A percentile compares a stretch with the other conserved stretches of the same genome.
Conservation (phyloP, 2,797 vertebrate species). For the Darevskia nairensis region DNA sequence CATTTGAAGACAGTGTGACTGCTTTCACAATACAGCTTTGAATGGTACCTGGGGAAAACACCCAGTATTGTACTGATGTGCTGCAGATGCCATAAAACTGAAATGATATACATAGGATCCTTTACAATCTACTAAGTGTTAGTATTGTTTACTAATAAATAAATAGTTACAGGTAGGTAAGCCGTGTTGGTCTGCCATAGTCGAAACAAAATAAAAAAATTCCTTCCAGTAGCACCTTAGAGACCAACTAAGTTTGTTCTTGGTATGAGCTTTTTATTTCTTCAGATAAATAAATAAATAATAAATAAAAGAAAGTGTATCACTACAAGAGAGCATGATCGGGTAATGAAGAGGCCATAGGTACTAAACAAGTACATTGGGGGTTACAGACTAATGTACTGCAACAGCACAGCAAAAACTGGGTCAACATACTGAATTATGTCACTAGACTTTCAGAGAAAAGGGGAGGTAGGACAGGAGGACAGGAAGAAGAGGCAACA, state of each 20-base stretch:
- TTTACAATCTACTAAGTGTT: slow-evolving; percentile 17
- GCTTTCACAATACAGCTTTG: not conserved
- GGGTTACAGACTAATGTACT: slow-evolving; percentile 26
- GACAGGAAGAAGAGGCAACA: not conserved
- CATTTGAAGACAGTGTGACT: not conserved
- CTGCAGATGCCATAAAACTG: slow-evolving; percentile 3
- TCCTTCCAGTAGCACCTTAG: too few species aligned
- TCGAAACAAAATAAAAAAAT: too few species aligned
- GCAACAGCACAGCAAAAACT: not conserved
- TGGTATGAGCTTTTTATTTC: too few species aligned
- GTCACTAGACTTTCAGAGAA: slow-evolving; percentile 8
- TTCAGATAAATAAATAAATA: not conserved
- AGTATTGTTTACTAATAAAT: slow-evolving; percentile 29
- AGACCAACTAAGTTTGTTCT: too few species aligned
- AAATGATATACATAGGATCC: slow-evolving; percentile 13
- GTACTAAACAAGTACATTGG: slow-evolving; percentile 52
- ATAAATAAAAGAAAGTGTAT: slow-evolving; percentile 44
- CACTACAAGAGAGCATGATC: slow-evolving; percentile 41
- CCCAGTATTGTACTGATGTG: not conserved
- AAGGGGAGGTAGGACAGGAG: slow-evolving; percentile 29
- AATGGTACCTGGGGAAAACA: not conserved
- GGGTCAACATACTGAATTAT: slow-evolving; percentile 31
- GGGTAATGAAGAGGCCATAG: slow-evolving; percentile 43
- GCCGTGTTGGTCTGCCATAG: too few species aligned
- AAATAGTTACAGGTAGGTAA: not conserved